Evolutionary conservation across 2,797 vertebrate species (phyloP).

Genomic region (Sebastes iracundus): DNA sequence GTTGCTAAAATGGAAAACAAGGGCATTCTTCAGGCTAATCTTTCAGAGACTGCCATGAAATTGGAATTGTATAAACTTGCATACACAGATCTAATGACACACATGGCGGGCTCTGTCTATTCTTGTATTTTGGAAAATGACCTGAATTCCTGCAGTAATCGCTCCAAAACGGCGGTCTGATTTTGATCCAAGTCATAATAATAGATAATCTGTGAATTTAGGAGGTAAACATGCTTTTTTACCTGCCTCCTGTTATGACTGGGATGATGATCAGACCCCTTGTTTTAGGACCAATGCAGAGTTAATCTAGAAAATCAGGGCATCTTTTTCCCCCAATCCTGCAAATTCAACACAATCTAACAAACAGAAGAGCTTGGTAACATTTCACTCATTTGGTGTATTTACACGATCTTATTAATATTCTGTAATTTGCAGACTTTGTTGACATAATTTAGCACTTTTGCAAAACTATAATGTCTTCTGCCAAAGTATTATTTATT

Average conservation of each 20-base stretch:
- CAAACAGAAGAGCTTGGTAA: constrained; percentile 35
- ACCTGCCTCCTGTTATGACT: not conserved
- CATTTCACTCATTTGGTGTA: constrained; percentile 42
- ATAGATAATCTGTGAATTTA: not conserved
- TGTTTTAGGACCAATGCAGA: not conserved
- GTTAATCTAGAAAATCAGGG: constrained; percentile 20
- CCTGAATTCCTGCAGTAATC: constrained; percentile 20
- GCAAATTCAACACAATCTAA: constrained; percentile 31
- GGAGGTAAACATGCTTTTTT: not conserved
- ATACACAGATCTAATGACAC: not conserved
- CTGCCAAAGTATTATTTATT: not conserved
- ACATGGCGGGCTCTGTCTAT: not conserved
- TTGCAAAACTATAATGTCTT: not conserved
- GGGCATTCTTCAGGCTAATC: not conserved
- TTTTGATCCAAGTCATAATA: constrained; percentile 18
- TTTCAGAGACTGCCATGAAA: not conserved
- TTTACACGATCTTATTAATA: not conserved
- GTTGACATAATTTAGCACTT: not conserved
- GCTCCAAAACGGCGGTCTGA: constrained; percentile 11
- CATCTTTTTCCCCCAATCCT: not conserved
- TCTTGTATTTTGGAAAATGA: not conserved
- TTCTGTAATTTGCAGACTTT: not conserved
- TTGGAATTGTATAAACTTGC: not conserved
- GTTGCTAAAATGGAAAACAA: not conserved
- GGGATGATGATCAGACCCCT: constrained; percentile 29